Evolutionary conservation across 2,797 vertebrate species (phyloP).

Genomic region (Crenichthys baileyi): DNA sequence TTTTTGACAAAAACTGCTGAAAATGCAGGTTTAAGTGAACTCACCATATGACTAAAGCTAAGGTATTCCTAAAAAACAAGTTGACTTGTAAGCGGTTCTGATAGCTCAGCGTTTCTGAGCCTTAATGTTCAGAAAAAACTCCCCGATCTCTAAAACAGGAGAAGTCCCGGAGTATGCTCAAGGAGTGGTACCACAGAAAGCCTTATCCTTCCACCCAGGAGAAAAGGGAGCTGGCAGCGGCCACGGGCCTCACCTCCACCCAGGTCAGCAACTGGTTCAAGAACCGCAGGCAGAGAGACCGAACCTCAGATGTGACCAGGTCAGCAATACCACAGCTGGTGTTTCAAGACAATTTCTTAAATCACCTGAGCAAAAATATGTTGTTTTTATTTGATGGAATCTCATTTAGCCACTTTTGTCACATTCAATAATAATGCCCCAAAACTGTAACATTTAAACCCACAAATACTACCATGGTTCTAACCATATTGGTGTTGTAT

Average conservation of each 20-base stretch:
- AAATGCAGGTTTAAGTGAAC: background rate
- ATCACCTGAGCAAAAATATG: no score
- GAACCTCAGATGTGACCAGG: conserved; percentile 46
- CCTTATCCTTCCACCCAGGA: conserved; percentile 85
- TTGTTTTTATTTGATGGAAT: background rate
- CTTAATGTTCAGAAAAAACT: background rate
- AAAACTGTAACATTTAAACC: background rate
- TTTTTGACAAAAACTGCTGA: background rate
- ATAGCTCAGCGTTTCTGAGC: background rate
- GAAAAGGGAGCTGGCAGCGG: conserved; percentile 92
- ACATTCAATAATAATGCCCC: background rate
- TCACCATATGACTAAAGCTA: background rate
- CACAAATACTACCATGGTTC: background rate
- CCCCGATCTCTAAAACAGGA: conserved; percentile 56
- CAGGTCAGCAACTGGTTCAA: conserved; percentile 99
- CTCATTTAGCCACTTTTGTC: background rate
- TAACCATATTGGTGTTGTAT: background rate
- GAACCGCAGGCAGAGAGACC: conserved; percentile 92
- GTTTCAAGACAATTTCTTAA: background rate
- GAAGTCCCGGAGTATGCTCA: conserved; percentile 72
- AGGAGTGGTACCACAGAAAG: conserved; percentile 72
- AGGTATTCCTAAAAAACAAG: background rate
- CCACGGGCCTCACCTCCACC: conserved; percentile 92
- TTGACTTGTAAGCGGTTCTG: background rate
- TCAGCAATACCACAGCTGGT: conserved; percentile 19